Base-by-base conservation (phyloP, 1,140 invertebrate genomes). In the Magallana gigas region DNA sequence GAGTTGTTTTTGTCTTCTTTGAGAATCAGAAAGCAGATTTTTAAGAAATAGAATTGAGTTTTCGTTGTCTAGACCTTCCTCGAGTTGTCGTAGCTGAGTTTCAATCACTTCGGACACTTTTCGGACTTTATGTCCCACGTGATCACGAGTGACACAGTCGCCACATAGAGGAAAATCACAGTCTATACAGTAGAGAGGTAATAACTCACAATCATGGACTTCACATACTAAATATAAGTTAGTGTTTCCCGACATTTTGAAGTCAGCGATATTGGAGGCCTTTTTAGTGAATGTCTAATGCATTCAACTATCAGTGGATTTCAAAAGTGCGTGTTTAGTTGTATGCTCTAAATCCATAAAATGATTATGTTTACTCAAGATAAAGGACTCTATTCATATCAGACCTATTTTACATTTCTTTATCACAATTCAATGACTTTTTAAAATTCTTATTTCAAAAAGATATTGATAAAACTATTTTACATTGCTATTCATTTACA, bases 121-220 rank as follows among this genome's bases (percentile, higher is more conserved):
- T 18, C 48, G 8, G 1, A 82, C 36, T 57, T 58, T 48, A 58
- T 82, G 80, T 56, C 80, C 80, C 9, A 6, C n/a, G 80, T 82
- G 80, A 82, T 18, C 57, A 16, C 12, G 48, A 57, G 80, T 82
- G n/a, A 82, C 36, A 82, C 80, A 82, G 8, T 82, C 57, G 14
- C 48, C 8, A 57, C 80, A 82, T 3, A 82, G 14, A 56, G 48
- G 80, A 1, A 0, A 6, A n/a, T 82, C 57, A 57, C 80, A 82
- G 80, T 48, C 36, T 5, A 9, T 58, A 18, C 80, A 82, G 48
- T 6, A 82, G 8, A 82, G 80, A 4, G 80, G 57, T 8, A 82
- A 5, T 16, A 82, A 23, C n/a, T 56, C 57, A 1, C 9, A 56
- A 56, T 82, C 2, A 48, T 48, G 80, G 5, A 57, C 36, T 4